A percentile compares a stretch with the other conserved stretches of the same genome.
phyloP scores from a whole-genome alignment of 2,797 vertebrate species.

The Darevskia nairensis region DNA sequence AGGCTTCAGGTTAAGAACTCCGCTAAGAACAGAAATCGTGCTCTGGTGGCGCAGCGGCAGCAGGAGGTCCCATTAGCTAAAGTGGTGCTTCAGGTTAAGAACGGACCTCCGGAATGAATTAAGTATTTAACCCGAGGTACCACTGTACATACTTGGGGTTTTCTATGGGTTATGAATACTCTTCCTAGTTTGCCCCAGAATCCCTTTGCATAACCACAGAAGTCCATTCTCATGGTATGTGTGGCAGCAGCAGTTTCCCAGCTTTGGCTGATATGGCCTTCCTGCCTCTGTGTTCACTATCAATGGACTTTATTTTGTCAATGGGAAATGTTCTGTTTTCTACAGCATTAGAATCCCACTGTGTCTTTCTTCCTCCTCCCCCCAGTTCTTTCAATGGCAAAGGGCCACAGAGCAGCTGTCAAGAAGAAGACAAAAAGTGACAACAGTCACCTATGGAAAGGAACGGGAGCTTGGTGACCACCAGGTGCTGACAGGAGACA shows the following conservation, averaged over 20 bases:
- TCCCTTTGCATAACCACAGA: slow-evolving; percentile 44
- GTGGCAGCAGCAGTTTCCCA: not conserved
- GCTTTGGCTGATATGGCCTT: slow-evolving; percentile 58
- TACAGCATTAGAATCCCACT: slow-evolving; percentile 48
- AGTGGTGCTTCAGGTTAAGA: too few species aligned
- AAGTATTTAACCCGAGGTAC: too few species aligned
- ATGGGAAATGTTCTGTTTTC: slow-evolving; percentile 52
- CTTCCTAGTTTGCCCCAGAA: slow-evolving; percentile 37
- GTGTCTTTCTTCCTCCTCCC: slow-evolving; percentile 41
- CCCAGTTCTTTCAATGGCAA: slow-evolving; percentile 43
- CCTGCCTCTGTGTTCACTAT: slow-evolving; percentile 44
- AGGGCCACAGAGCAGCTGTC: slow-evolving; percentile 42
- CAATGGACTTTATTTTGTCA: slow-evolving; percentile 50
- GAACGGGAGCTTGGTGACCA: not conserved
- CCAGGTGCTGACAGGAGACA: not conserved
- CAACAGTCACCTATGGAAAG: slow-evolving; percentile 57
- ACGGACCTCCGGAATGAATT: too few species aligned
- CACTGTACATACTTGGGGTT: slow-evolving; percentile 20
- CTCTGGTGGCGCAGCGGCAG: too few species aligned
- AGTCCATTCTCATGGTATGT: slow-evolving; percentile 44
- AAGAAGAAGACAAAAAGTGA: slow-evolving; percentile 45
- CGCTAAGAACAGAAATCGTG: too few species aligned
- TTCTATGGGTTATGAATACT: slow-evolving; percentile 39
- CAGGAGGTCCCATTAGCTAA: too few species aligned
- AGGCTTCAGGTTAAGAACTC: too few species aligned